Percentiles rank a stretch among this genome's conserved stretches.
These are phyloP conservation scores for Leucopsar rothschildi DNA, from an alignment of 2,113 vertebrate species.

Conservation along the genomic window DNA sequence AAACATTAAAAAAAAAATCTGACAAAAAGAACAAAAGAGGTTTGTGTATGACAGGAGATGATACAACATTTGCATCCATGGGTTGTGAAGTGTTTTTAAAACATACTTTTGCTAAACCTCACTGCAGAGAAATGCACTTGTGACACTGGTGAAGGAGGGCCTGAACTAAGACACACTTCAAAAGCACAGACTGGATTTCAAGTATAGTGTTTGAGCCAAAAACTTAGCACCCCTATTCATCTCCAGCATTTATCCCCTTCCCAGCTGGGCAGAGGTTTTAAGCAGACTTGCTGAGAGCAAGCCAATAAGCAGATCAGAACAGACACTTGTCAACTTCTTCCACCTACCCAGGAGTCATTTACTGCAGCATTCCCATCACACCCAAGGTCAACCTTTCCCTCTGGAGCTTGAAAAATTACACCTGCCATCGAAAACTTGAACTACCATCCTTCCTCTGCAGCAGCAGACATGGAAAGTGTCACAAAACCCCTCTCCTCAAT, in stretches of 20 bases:
- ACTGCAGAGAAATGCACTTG: neutral
- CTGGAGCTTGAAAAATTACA: neutral
- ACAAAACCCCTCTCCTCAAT: neutral
- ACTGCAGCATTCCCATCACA: neutral
- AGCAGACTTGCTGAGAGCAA: neutral
- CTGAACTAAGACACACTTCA: neutral
- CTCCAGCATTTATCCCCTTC: neutral
- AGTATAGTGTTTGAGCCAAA: neutral
- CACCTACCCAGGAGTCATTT: neutral
- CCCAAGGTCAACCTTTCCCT: neutral
- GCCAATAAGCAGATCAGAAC: neutral
- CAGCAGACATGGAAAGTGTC: accelerated
- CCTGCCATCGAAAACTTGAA: neutral
- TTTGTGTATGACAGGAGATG: neutral
- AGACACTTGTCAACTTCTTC: neutral
- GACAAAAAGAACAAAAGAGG: neutral
- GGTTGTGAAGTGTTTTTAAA: neutral
- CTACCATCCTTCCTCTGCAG: neutral
- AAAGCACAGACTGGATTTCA: neutral
- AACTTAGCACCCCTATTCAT: neutral
- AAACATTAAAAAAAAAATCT: neutral
- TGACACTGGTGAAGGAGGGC: neutral
- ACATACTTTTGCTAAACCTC: neutral
- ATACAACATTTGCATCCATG: neutral
- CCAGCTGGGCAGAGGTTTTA: neutral